Evolutionary conservation across 2,888 invertebrate genomes (phyloP).

Genomic region (Philonicus albiceps): DNA sequence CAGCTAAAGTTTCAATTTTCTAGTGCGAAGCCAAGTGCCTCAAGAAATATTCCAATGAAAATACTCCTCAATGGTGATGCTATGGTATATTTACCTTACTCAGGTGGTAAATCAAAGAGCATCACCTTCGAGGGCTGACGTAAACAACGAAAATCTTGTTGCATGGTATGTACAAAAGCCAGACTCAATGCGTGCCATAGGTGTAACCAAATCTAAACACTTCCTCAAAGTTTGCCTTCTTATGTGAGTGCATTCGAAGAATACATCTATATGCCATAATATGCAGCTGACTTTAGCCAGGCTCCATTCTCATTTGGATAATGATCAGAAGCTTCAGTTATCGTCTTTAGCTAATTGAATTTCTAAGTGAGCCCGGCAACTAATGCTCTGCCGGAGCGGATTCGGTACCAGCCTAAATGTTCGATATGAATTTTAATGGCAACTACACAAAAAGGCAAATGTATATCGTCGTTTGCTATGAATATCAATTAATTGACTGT

Average conservation of each 20-base stretch:
- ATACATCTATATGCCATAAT: neutral
- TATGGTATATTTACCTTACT: neutral
- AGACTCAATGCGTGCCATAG: neutral
- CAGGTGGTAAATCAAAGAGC: neutral
- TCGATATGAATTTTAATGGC: conserved; percentile 36
- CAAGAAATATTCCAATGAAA: neutral
- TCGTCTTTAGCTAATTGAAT: conserved; percentile 27
- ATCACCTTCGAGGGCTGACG: neutral
- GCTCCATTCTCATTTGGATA: conserved; percentile 9
- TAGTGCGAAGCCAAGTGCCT: neutral
- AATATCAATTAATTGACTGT: conserved; percentile 35
- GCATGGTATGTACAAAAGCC: neutral
- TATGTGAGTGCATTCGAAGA: neutral
- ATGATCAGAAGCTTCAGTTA: conserved; percentile 32
- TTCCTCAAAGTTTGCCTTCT: neutral
- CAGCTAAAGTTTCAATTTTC: neutral
- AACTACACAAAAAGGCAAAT: neutral
- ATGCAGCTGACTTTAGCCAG: neutral
- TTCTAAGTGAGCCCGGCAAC: conserved; percentile 5
- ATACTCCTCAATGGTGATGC: neutral
- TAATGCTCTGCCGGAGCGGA: neutral
- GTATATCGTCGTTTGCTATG: conserved; percentile 30
- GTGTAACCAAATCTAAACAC: neutral
- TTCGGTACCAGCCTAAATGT: conserved; percentile 7
- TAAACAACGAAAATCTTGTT: neutral